Evolutionary conservation across 2,113 vertebrate genomes (phyloP), one percentile per base, ranked within the genome.

Genomic region (Arvicanthis niloticus): DNA sequence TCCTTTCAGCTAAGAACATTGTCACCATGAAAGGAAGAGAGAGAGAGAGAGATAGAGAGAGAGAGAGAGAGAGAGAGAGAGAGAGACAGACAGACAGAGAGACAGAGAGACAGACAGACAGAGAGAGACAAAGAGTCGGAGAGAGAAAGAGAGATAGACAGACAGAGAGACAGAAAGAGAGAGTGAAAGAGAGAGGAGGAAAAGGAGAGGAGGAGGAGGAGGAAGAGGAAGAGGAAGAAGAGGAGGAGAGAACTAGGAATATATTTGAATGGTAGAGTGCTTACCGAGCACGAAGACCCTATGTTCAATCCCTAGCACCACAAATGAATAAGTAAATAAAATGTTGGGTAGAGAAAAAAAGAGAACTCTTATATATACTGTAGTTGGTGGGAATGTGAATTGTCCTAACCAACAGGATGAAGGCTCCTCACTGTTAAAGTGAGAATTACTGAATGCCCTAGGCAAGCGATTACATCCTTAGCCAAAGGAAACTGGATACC

Each of bases 51-150:
- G 29, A 12, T 1, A 13, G 29, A 15, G 31, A 29, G 31, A 13
- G 26, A 67, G 62, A 26, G 26, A 7, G 26, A 4, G 10, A 45
- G 17, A 58, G 58, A 21, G 3, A 16, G 16, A 58, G 5, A 58
- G 1, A 7, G 7, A 11, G 12, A 19, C 2, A 7, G 21, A 5
- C 9, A 40, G 40, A 5, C 4, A 34, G 21, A 56, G 15, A 4
- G 15, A 56, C 12, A 56, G 3, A 16, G 0, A 8, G 15, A 19
- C 2, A 19, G 58, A 6, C 4, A 8, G 60, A 62, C 1, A 8
- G 22, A 2, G 7, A 8, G 29, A 13, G 16, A 17, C 4, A 17
- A 4, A 58, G 56, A 17, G n/a, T n/a, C n/a, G n/a, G 16, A 58
- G 56, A 19, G 15, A 15, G 15, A 58, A 1, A 58, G 5, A 6